Base-by-base conservation (phyloP, 2,113 vertebrate genomes). In the Hirundichthys speculiger region DNA sequence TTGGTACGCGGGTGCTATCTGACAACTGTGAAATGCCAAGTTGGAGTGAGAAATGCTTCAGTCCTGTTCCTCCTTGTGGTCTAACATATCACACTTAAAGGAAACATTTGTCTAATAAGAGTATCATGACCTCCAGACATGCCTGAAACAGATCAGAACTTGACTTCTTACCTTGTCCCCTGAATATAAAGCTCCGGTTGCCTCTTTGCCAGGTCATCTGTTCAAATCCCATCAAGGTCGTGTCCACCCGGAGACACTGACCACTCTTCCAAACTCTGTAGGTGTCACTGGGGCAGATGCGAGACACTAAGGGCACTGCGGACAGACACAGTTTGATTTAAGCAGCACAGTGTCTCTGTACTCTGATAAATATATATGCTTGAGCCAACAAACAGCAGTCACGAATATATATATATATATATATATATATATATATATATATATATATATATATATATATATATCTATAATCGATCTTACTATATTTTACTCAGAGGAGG, bases 201-300 rank as follows among this genome's bases (percentile, higher is more conserved):
- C 98, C 98, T 77, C 98, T 92, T 88, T 99, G 97, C 98, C 98
- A 99, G 13, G 96, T 98, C 98, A 99, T 99, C 15, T 99, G 98
- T 77, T 99, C 98, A 3, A 99, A 99, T 66, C 98, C 96, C 84
- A 96, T 96, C 71, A 99, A 90, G 0, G 97, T 99, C 46, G 97
- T 98, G 91, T 99, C 98, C 21, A 99, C 96, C 0, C 98, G 94
- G 61, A 99, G 91, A 89, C 96, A 96, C 92, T 98, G 96, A 11
- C 98, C 98, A 0, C 96, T 96, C 89, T 99, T 99, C 98, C 98
- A 99, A 27, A 99, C 98, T 66, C 95, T 93, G 91, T 98, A 99
- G 13, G 97, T 98, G 88, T 99, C 98, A 0, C 98, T 99, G 66
- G 98, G 98, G 69, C 98, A 99, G 88, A 99, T 98, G 67, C 97